Percentiles rank a stretch among this genome's conserved stretches.
Evolutionary conservation across 1,140 invertebrate genomes (phyloP).

Genomic region (Monomorium pharaonis): DNA sequence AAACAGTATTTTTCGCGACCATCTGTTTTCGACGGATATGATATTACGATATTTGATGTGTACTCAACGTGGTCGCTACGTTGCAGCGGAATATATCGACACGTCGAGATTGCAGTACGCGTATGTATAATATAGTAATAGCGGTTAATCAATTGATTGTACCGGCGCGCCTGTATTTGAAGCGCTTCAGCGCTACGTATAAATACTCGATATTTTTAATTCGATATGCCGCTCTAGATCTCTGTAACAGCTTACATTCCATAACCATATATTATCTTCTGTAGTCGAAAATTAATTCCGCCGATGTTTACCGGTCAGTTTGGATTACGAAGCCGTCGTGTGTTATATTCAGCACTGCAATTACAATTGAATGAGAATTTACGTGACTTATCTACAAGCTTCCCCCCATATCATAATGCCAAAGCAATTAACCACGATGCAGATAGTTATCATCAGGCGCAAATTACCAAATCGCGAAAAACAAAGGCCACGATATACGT

Average conservation of each 20-base stretch:
- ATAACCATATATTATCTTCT: constrained; percentile 24
- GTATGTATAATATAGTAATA: constrained; percentile 49
- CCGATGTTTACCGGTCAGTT: constrained; percentile 24
- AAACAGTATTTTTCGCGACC: constrained; percentile 51
- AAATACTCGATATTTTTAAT: constrained; percentile 50
- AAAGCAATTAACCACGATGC: background rate
- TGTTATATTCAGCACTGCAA: constrained; percentile 10
- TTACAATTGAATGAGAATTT: constrained; percentile 1
- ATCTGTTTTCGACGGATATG: constrained; percentile 52
- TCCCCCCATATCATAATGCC: background rate
- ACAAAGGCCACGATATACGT: background rate
- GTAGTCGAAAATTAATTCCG: constrained; percentile 31
- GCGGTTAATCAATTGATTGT: constrained; percentile 56
- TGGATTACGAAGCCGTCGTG: constrained; percentile 5
- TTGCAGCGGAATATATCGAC: constrained; percentile 44
- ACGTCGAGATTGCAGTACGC: constrained; percentile 36
- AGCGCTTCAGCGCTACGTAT: constrained; percentile 18
- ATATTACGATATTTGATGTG: constrained; percentile 54
- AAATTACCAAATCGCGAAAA: background rate
- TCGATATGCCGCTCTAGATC: constrained; percentile 30
- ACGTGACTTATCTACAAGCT: constrained; percentile 12
- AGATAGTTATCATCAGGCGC: background rate
- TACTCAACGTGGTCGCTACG: constrained; percentile 29
- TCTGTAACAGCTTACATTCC: constrained; percentile 19
- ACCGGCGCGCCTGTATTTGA: constrained; percentile 32